Conservation (phyloP, 2,797 vertebrate species). For the Rhadinocentrus ornatus region DNA sequence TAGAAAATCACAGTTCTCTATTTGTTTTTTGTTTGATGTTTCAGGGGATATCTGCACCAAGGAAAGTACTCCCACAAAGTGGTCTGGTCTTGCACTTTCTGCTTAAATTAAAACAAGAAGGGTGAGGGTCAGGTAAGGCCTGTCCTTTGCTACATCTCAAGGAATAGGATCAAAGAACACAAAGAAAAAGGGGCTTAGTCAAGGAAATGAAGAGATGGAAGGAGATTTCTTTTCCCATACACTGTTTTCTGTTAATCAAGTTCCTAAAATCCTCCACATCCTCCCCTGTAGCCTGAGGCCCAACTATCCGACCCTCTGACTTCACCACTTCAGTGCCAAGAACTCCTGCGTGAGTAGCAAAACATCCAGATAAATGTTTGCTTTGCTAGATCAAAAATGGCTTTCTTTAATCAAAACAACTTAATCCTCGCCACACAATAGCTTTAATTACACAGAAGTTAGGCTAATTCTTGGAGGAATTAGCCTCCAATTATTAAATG, state of each 20-base stretch:
- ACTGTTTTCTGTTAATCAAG: conserved; percentile 54
- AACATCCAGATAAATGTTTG: conserved; percentile 49
- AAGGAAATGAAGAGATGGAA: conserved; percentile 44
- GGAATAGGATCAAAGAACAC: conserved; percentile 8
- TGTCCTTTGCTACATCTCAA: not conserved
- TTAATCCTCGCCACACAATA: not conserved
- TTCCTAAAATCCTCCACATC: conserved; percentile 61
- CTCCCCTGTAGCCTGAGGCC: conserved; percentile 19
- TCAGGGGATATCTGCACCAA: conserved; percentile 45
- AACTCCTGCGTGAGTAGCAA: not conserved
- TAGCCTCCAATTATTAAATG: too few relatives aligned
- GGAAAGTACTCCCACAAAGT: conserved; percentile 36
- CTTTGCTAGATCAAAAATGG: conserved; percentile 31
- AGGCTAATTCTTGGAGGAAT: not conserved
- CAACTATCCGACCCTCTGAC: conserved; percentile 78
- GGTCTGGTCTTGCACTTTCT: not conserved
- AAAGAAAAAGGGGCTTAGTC: conserved; percentile 25
- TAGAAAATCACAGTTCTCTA: conserved; percentile 10
- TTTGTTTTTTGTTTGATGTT: conserved; percentile 52
- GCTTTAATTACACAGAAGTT: not conserved
- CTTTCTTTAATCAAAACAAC: conserved; percentile 26
- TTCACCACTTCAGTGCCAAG: conserved; percentile 41
- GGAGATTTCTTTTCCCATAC: conserved; percentile 27
- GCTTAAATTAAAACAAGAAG: conserved; percentile 42
- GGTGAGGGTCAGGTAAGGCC: conserved; percentile 22